Base-by-base conservation (phyloP, 2,113 vertebrate genomes). In the Mesembrinibis cayennensis region DNA sequence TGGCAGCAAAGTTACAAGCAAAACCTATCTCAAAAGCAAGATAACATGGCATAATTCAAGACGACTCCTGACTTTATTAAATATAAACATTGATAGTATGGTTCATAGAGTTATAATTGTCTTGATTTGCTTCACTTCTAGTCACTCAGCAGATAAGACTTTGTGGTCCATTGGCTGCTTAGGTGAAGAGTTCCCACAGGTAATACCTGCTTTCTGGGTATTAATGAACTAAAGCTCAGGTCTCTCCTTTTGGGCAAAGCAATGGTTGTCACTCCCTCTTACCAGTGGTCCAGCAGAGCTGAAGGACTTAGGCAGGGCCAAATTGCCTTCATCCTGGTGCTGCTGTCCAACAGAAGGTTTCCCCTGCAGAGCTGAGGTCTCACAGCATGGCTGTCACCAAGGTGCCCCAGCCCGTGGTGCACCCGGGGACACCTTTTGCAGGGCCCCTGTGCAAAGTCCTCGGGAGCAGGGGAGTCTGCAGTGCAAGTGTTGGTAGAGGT, bases 341-440 rank as follows among this genome's bases (percentile, higher is more conserved):
- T 49, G 19, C 61, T 56, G 9, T 30, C 63, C 65, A 29, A 2
- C 11, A 47, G 67, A 16, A 4, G 1, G 14, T 22, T 65, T 52
- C 32, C 34, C 12, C 38, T 27, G 10, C 38, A 59, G 50, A 81
- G 10, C 69, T 9, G 34, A 71, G 40, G 36, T 80, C 36, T 7
- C 29, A 19, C 0, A 2, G 42, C 0, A 1, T 16, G 36, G 27
- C 74, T 74, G 36, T 42, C 44, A 34, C 38, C 2, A 1, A 71
- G 63, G n/a, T 17, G 25, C 38, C 71, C 20, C 81, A 81, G 55
- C n/a, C 30, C 6, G 0, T 4, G 13, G 32, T 52, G 13, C 16
- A 25, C 22, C 2, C 1, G 0, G 21, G n/a, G 23, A 16, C 8
- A 8, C 25, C 15, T 52, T 52, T 52, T 2, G 2, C 59, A 56